phyloP scores from a whole-genome alignment of 2,113 vertebrate genomes.

The Pseudopodoces humilis region DNA sequence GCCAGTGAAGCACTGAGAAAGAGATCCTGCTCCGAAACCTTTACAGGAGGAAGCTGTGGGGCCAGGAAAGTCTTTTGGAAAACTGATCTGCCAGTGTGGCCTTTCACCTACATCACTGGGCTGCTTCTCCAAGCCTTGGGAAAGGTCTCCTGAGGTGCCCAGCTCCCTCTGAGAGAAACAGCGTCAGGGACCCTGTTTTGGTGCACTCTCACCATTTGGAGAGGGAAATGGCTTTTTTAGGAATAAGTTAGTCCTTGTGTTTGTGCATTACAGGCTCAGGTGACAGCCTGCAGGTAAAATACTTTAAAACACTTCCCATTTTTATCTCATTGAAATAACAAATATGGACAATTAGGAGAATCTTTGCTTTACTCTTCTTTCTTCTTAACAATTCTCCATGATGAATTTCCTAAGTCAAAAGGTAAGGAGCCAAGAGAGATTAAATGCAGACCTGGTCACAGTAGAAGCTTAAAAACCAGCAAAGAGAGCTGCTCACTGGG shows the following conservation, averaged over 20 bases:
- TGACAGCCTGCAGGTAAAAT: background rate
- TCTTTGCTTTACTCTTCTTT: background rate
- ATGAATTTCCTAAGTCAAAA: background rate
- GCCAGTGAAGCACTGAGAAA: background rate
- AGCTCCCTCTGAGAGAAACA: background rate
- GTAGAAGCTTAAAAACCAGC: background rate
- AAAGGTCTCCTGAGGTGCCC: background rate
- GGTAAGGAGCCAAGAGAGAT: background rate
- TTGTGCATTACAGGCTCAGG: background rate
- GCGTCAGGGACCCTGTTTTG: background rate
- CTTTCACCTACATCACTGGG: slow-evolving; percentile 47
- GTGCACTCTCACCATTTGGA: rapidly evolving
- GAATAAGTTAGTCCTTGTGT: background rate
- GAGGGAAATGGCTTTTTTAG: background rate
- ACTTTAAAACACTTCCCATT: rapidly evolving
- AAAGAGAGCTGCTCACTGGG: background rate
- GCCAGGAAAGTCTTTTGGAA: background rate
- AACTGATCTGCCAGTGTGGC: background rate
- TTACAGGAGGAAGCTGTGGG: background rate
- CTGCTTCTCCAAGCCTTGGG: background rate
- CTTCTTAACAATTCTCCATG: background rate
- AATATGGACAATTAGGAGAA: background rate
- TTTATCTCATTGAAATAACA: background rate
- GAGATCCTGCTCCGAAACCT: rapidly evolving
- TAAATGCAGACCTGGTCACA: background rate